These are phyloP conservation scores for Anthopleura xanthogrammica DNA, from an alignment of 92 coral and sea anemone species.

Conservation along the genomic window DNA sequence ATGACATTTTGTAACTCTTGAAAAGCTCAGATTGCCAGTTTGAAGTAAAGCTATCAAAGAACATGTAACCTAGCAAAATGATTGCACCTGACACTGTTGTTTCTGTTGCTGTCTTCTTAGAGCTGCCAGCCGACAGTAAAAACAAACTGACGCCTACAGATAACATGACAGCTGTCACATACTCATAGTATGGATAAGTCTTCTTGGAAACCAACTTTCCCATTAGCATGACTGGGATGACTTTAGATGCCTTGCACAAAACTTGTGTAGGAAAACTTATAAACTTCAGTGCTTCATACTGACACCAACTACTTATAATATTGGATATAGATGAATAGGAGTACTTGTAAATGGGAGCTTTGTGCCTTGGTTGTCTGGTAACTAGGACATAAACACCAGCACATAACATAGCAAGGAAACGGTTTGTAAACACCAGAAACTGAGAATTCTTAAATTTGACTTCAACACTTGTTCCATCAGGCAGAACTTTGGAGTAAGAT, in stretches of 20 bases:
- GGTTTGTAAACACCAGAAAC: conserved; percentile 86
- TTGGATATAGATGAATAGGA: conserved; percentile 94
- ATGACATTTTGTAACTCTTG: conserved; percentile 78
- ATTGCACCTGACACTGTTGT: conserved; percentile 88
- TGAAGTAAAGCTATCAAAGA: conserved; percentile 95
- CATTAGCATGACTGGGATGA: conserved; percentile 99
- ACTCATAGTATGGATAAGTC: conserved; percentile 87
- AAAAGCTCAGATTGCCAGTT: conserved; percentile 98
- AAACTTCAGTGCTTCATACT: conserved; percentile 94
- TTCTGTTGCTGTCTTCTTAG: conserved; percentile 63
- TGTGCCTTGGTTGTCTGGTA: conserved; percentile 86
- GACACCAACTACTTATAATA: conserved; percentile 97
- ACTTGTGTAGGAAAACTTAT: conserved; percentile 98
- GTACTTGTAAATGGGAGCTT: conserved; percentile 86
- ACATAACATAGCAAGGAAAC: conserved; percentile 77
- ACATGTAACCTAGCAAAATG: conserved; percentile 91
- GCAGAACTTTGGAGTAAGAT: conserved; percentile 50
- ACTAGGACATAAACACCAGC: conserved; percentile 62
- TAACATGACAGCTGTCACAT: conserved; percentile 82
- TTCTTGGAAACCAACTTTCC: conserved; percentile 86
- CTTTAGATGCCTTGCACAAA: conserved; percentile 91
- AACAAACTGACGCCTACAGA: conserved; percentile 91
- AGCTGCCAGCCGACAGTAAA: conserved; percentile 76
- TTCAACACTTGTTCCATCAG: conserved; percentile 66
- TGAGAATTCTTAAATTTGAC: conserved; percentile 88